Evolutionary conservation across 2,888 invertebrate genomes (phyloP).

Genomic region (Watsonalla binaria): DNA sequence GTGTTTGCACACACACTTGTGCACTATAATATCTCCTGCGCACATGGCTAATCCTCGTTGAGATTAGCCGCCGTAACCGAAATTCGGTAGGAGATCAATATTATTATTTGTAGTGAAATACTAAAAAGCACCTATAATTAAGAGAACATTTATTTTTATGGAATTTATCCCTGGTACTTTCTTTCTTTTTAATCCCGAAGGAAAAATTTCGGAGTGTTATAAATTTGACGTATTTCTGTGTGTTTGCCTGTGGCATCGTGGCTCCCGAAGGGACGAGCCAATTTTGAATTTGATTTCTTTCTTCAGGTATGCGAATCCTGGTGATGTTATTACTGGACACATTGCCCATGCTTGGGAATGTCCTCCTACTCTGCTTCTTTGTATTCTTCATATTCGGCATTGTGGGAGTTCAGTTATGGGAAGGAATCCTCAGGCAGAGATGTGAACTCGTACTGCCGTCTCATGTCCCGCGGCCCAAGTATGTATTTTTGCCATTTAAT

Average conservation of each 20-base stretch:
- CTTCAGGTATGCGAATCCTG: conserved; percentile 96
- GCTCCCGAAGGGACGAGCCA: no score
- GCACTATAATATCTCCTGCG: no score
- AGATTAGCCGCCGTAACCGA: no score
- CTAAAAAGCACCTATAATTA: no score
- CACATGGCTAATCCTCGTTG: no score
- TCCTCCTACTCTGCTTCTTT: conserved; percentile 98
- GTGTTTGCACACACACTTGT: no score
- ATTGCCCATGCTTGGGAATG: conserved; percentile 99
- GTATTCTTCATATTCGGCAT: conserved; percentile 99
- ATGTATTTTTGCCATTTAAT: conserved; percentile 65
- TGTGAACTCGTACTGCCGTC: conserved; percentile 89
- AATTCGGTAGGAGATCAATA: no score
- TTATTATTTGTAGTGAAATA: no score
- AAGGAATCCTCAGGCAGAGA: conserved; percentile 96
- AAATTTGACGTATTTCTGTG: no score
- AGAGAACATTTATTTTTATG: no score
- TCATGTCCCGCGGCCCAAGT: conserved; percentile 86
- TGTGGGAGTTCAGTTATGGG: conserved; percentile 99
- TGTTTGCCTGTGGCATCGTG: no score
- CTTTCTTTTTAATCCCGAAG: not conserved
- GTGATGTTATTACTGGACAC: conserved; percentile 99
- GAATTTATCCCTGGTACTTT: no score
- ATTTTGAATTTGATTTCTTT: conserved; percentile 10
- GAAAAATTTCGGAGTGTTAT: not conserved